These are phyloP conservation scores for Epistrophe grossulariae DNA, from an alignment of 2,888 invertebrate species.

Conservation along the genomic window DNA sequence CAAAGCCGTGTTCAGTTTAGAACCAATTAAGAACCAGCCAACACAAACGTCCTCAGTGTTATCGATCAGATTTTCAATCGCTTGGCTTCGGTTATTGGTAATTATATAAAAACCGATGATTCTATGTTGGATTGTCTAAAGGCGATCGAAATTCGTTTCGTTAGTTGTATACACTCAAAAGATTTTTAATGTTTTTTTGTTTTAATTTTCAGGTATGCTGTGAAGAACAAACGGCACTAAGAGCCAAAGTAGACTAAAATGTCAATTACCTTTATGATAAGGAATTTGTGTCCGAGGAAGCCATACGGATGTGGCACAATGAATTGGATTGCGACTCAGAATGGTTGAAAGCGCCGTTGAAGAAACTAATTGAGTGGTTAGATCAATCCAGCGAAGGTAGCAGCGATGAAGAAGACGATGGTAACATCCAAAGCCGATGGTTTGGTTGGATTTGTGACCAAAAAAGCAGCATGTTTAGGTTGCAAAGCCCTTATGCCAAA, in stretches of 20 bases:
- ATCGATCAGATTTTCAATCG: slow-evolving; percentile 88
- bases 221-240: slow-evolving; percentile 86
- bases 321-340: slow-evolving; percentile 85
- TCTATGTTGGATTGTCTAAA: slow-evolving; percentile 93
- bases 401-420: slow-evolving; percentile 79
- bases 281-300: slow-evolving; percentile 92
- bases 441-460: slow-evolving; percentile 95
- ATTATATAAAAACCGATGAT: slow-evolving; percentile 94
- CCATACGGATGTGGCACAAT: slow-evolving; percentile 91
- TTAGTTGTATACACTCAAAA: background rate
- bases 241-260: slow-evolving; percentile 88
- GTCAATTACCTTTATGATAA: slow-evolving; percentile 93
- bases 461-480: slow-evolving; percentile 97
- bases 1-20: slow-evolving; percentile 92
- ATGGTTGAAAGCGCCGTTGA: slow-evolving; percentile 84
- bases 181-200: background rate
- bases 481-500: slow-evolving; percentile 93
- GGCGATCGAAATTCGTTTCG: slow-evolving; percentile 92
- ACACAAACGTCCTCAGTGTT: slow-evolving; percentile 86
- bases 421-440: slow-evolving; percentile 98
- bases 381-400: slow-evolving; percentile 91
- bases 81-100: slow-evolving; percentile 90
- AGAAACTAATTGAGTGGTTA: slow-evolving; percentile 93
- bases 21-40: slow-evolving; percentile 84
- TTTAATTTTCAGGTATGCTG: slow-evolving; percentile 87